Conservation (phyloP, 2,888 invertebrate genomes). For the Noctua janthe region DNA sequence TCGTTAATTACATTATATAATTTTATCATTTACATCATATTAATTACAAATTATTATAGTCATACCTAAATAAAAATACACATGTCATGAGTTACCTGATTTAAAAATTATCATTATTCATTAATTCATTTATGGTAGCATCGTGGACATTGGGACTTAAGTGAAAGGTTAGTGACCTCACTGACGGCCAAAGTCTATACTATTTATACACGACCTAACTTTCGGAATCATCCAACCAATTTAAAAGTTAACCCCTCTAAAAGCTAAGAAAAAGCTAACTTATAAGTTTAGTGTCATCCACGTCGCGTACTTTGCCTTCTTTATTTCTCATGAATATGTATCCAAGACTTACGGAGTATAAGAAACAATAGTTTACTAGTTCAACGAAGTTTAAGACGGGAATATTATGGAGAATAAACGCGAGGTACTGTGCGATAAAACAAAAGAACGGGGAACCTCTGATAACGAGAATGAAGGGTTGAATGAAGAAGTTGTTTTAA, state of each 20-base stretch:
- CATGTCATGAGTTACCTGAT: too few relatives aligned
- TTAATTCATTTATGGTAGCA: too few relatives aligned
- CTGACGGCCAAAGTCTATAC: background rate
- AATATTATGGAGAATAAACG: constrained; percentile 25
- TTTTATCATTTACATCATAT: too few relatives aligned
- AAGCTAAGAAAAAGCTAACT: constrained; percentile 8
- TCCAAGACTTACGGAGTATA: constrained; percentile 16
- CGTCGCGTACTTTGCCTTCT: constrained; percentile 22
- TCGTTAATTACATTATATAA: too few relatives aligned
- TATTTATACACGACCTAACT: constrained; percentile 8
- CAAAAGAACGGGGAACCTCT: constrained; percentile 14
- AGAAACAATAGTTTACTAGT: constrained; percentile 53
- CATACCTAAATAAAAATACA: too few relatives aligned
- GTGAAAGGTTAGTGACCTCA: background rate
- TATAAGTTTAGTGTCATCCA: constrained; percentile 25
- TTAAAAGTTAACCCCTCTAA: constrained; percentile 33
- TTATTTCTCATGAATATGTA: constrained; percentile 55
- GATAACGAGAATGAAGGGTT: constrained; percentile 18
- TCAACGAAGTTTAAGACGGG: constrained; percentile 23
- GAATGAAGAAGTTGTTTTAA: constrained; percentile 33
- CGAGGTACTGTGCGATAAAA: constrained; percentile 26
- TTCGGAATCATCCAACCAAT: constrained; percentile 15
- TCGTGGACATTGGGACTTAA: background rate
- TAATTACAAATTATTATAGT: too few relatives aligned
- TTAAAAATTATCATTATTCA: too few relatives aligned